Percentiles rank a stretch among this genome's conserved stretches.
Conservation (phyloP, 2,113 vertebrate genomes). For the Pygoscelis adeliae region DNA sequence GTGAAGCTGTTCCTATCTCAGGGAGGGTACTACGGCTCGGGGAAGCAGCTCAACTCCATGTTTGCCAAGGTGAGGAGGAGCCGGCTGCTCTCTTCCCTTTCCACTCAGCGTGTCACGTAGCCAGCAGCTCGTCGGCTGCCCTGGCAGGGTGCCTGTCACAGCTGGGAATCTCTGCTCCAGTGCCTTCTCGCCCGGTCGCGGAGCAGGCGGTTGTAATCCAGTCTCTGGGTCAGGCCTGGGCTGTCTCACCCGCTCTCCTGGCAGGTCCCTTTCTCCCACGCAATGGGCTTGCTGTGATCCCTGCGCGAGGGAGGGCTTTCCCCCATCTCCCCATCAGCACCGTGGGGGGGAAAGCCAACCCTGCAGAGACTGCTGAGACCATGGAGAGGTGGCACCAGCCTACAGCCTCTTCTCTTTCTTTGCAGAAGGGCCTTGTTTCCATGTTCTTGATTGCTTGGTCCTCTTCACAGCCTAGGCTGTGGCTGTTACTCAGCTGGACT, state of each 20-base stretch:
- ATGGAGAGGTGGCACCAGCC: neutral
- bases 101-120: neutral
- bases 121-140: neutral
- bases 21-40: slow-evolving; percentile 97
- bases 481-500: neutral
- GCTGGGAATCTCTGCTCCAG: slow-evolving; percentile 58
- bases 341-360: neutral
- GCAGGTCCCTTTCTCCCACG: neutral
- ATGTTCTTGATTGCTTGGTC: neutral
- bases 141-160: slow-evolving; percentile 28
- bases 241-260: neutral
- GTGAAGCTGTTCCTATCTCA: slow-evolving; percentile 98
- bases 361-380: neutral
- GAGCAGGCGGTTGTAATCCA: neutral
- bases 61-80: slow-evolving; percentile 92
- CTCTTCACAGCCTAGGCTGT: neutral
- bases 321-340: neutral
- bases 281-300: rapidly evolving
- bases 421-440: neutral
- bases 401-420: neutral
- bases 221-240: slow-evolving; percentile 39
- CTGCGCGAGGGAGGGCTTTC: neutral
- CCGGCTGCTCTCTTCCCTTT: neutral
- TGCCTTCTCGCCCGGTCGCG: neutral
- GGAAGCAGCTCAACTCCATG: slow-evolving; percentile 99